Evolutionary conservation across 1,140 invertebrate genomes (phyloP).

Genomic region (Zophobas morio): DNA sequence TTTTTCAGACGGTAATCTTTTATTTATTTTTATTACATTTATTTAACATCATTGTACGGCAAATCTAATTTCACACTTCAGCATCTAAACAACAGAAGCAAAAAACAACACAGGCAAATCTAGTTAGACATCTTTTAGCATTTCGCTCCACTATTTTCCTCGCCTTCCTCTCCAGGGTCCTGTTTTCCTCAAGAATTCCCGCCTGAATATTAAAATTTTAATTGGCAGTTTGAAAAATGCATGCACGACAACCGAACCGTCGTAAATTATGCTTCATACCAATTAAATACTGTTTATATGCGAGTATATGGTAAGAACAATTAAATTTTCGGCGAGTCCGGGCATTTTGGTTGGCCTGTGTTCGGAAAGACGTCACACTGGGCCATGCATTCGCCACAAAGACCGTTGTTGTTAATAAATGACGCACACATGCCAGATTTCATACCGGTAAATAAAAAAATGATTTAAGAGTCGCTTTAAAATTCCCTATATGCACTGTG

Average conservation of each 20-base stretch:
- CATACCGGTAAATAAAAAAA: slow-evolving; percentile 33
- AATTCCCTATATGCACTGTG: slow-evolving; percentile 29
- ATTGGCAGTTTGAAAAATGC: slow-evolving; percentile 42
- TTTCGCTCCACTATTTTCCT: too few relatives aligned
- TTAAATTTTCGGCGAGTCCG: slow-evolving; percentile 44
- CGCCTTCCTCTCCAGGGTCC: too few relatives aligned
- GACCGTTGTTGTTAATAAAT: slow-evolving; percentile 46
- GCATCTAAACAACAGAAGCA: too few relatives aligned
- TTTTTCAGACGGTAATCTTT: too few relatives aligned
- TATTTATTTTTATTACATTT: too few relatives aligned
- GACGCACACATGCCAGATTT: slow-evolving; percentile 33
- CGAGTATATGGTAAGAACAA: slow-evolving; percentile 40
- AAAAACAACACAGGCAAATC: too few relatives aligned
- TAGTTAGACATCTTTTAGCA: too few relatives aligned
- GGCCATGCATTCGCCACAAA: slow-evolving; percentile 30
- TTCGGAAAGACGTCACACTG: slow-evolving; percentile 43
- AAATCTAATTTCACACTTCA: too few relatives aligned
- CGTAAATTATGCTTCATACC: slow-evolving; percentile 32
- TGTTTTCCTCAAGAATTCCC: background rate
- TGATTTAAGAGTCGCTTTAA: slow-evolving; percentile 42
- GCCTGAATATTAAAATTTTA: slow-evolving; percentile 45
- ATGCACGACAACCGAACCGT: slow-evolving; percentile 11
- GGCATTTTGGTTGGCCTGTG: slow-evolving; percentile 9
- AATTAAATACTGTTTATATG: slow-evolving; percentile 47
- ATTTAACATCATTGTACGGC: too few relatives aligned